phyloP scores from a whole-genome alignment of 1,140 invertebrate genomes.

The Bombus vancouverensis region DNA sequence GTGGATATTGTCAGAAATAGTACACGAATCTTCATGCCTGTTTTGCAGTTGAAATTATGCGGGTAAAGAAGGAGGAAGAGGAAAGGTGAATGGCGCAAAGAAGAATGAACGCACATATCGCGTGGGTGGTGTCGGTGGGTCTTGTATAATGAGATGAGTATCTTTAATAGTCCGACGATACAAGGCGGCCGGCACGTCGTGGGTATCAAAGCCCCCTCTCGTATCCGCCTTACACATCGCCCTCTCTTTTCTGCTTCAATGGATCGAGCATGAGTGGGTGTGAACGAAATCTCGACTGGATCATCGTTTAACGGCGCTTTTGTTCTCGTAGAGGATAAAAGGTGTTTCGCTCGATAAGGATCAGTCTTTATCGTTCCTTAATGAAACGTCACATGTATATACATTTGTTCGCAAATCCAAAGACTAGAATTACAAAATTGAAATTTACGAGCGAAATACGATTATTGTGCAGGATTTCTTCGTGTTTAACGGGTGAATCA shows the following conservation, averaged over 20 bases:
- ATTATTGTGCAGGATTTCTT: not conserved
- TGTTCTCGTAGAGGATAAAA: conserved; percentile 7
- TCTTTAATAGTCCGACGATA: conserved; percentile 44
- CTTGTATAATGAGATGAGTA: conserved; percentile 49
- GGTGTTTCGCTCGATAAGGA: conserved; percentile 6
- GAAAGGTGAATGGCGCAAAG: conserved; percentile 3
- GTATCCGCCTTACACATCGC: not conserved
- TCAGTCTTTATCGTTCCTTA: not conserved
- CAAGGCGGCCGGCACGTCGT: conserved; percentile 23
- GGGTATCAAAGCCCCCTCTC: conserved; percentile 28
- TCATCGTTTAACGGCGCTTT: conserved; percentile 29
- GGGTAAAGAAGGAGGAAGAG: not conserved
- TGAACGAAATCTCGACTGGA: conserved; percentile 31
- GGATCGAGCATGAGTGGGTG: conserved; percentile 11
- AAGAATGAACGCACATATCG: conserved; percentile 32
- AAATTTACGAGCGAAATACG: not conserved
- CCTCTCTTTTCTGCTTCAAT: not conserved
- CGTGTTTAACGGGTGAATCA: not conserved
- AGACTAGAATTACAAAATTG: not conserved
- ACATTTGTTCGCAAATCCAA: not conserved
- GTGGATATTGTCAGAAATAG: not conserved
- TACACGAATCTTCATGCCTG: not conserved
- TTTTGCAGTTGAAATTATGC: not conserved
- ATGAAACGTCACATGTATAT: not conserved
- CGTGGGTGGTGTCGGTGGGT: conserved; percentile 34